A percentile compares a stretch with the other conserved stretches of the same genome.
Conservation (phyloP, 2,113 vertebrate species). For the Cynopterus brachyotis region DNA sequence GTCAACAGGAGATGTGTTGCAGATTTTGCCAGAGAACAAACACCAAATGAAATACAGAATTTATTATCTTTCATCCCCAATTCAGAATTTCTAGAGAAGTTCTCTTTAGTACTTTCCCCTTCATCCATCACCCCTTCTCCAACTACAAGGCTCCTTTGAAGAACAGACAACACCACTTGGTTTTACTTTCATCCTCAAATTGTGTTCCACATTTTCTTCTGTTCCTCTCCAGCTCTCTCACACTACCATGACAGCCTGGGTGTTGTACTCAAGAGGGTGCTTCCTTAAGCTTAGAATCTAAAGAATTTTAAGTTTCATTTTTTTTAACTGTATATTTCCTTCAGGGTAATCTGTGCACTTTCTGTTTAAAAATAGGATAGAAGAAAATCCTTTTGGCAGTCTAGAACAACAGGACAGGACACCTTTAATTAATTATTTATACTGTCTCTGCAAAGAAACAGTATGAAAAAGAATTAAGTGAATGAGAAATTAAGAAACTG, state of each 20-base stretch:
- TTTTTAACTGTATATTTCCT: not conserved
- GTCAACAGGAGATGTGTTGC: not conserved
- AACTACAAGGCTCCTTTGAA: not conserved
- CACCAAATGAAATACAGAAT: not conserved
- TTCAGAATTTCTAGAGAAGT: not conserved
- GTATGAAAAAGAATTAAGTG: not conserved
- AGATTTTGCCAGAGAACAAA: not conserved
- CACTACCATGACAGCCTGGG: too few species aligned
- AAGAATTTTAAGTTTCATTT: not conserved
- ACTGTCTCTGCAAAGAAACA: not conserved
- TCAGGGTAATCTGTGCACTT: not conserved
- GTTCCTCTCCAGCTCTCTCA: not conserved
- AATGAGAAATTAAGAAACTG: constrained; percentile 23
- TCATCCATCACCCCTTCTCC: not conserved
- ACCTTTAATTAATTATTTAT: not conserved
- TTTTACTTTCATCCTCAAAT: not conserved
- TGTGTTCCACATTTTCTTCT: not conserved
- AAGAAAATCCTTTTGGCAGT: not conserved
- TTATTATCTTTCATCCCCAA: not conserved
- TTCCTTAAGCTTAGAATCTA: not conserved
- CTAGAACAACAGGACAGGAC: not conserved
- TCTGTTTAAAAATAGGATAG: not conserved
- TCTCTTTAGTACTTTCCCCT: not conserved
- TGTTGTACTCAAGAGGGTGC: not conserved
- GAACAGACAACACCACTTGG: not conserved